phyloP scores from a whole-genome alignment of 2,888 invertebrate species.

The Ennomos quercinarius region DNA sequence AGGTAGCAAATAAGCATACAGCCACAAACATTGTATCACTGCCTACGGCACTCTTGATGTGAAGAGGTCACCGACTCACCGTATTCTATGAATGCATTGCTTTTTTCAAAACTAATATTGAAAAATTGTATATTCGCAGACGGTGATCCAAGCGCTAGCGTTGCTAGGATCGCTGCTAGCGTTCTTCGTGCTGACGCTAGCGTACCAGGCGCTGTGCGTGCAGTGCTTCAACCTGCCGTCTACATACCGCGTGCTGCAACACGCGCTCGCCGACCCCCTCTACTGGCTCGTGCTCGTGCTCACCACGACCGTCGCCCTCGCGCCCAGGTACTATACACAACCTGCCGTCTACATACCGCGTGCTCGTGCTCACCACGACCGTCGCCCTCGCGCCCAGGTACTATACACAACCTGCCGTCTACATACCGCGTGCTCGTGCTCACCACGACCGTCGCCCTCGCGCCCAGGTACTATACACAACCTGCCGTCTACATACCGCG shows the following conservation, averaged over 20 bases:
- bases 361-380: no score
- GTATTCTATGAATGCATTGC: no score
- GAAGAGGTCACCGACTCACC: no score
- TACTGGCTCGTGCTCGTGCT: constrained; percentile 94
- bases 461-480: constrained; percentile 90
- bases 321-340: constrained; percentile 90
- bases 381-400: constrained; percentile 94
- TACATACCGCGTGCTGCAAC: constrained; percentile 94
- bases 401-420: constrained; percentile 88
- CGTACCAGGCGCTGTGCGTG: constrained; percentile 93
- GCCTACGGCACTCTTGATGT: no score
- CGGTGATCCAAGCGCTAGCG: constrained; percentile 92
- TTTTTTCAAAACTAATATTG: no score
- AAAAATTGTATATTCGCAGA: constrained; percentile 84
- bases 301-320: constrained; percentile 90
- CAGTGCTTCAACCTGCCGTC: constrained; percentile 93
- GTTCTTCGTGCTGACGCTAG: constrained; percentile 93
- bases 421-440: constrained; percentile 94
- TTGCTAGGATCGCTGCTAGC: constrained; percentile 91
- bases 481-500: not conserved
- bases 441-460: constrained; percentile 90
- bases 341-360: not conserved
- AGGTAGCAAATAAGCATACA: no score
- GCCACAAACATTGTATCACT: no score
- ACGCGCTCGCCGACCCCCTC: constrained; percentile 88